phyloP scores from a whole-genome alignment of 2,113 vertebrate genomes.

The Malurus elegans region DNA sequence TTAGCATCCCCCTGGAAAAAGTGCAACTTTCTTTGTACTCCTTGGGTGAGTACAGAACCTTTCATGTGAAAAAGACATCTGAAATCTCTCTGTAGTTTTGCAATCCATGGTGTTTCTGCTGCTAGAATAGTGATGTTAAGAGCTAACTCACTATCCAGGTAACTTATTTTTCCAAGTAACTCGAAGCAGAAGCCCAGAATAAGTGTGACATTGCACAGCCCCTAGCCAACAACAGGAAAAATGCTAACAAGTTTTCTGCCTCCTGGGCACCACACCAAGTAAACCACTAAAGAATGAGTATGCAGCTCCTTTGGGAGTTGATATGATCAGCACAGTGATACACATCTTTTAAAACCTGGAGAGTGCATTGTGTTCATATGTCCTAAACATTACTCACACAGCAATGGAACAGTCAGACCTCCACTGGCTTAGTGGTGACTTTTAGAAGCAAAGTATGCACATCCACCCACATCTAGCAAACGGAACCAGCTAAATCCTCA shows the following conservation, averaged over 20 bases:
- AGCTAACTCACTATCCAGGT: neutral
- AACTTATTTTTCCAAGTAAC: conserved; percentile 25
- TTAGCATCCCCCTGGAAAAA: neutral
- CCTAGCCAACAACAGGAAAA: neutral
- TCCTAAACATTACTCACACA: neutral
- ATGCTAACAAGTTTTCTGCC: neutral
- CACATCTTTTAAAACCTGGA: neutral
- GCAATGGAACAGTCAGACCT: neutral
- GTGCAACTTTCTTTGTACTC: neutral
- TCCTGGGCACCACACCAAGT: neutral
- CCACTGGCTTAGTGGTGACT: neutral
- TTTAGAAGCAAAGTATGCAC: neutral
- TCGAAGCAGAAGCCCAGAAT: neutral
- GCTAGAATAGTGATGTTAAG: neutral
- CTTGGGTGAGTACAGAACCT: neutral
- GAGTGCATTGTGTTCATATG: neutral
- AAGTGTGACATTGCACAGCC: neutral
- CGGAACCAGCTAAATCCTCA: neutral
- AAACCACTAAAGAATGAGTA: neutral
- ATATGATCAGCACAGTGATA: neutral
- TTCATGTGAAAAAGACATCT: neutral
- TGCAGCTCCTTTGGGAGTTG: neutral
- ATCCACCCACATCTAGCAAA: neutral
- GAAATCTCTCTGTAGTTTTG: neutral
- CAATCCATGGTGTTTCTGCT: neutral